Evolutionary conservation across 2,888 invertebrate genomes (phyloP).

Genomic region (Caenorhabditis doughertyi): DNA sequence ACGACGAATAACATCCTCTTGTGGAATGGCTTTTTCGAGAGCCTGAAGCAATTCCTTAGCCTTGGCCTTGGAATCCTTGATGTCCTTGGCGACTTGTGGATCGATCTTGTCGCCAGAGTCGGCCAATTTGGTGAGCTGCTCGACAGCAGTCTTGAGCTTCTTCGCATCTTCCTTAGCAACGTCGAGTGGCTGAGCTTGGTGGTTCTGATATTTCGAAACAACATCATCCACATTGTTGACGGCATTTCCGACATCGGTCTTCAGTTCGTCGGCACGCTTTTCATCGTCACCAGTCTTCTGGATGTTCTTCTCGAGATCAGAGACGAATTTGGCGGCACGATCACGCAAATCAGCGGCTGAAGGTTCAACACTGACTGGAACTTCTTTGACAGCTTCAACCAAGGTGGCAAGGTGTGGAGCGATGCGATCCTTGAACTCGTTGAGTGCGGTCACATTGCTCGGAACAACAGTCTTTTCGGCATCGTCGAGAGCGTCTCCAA

Average conservation of each 20-base stretch:
- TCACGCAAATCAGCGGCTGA: constrained; percentile 44
- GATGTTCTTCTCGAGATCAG: constrained; percentile 50
- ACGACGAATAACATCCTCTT: constrained; percentile 51
- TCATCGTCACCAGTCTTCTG: constrained; percentile 50
- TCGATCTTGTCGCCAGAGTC: constrained; percentile 43
- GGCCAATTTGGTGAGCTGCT: constrained; percentile 50
- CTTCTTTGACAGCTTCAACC: constrained; percentile 45
- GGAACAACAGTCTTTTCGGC: constrained; percentile 61
- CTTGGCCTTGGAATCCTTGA: constrained; percentile 65
- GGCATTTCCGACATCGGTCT: constrained; percentile 41
- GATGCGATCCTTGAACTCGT: constrained; percentile 56
- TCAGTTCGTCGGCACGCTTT: constrained; percentile 57
- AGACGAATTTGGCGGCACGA: constrained; percentile 54
- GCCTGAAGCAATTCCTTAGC: constrained; percentile 57
- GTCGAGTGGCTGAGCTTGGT: constrained; percentile 59
- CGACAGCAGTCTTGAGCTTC: constrained; percentile 49
- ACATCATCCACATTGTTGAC: constrained; percentile 36
- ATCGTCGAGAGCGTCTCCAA: constrained; percentile 61
- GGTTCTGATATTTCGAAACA: constrained; percentile 52
- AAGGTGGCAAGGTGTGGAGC: constrained; percentile 50
- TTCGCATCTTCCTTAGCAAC: constrained; percentile 55
- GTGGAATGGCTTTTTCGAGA: constrained; percentile 62
- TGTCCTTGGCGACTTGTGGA: constrained; percentile 62
- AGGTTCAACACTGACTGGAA: constrained; percentile 54
- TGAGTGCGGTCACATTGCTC: constrained; percentile 53